phyloP scores from a whole-genome alignment of 2,113 vertebrate genomes.

The Sinocyclocheilus rhinocerous region DNA sequence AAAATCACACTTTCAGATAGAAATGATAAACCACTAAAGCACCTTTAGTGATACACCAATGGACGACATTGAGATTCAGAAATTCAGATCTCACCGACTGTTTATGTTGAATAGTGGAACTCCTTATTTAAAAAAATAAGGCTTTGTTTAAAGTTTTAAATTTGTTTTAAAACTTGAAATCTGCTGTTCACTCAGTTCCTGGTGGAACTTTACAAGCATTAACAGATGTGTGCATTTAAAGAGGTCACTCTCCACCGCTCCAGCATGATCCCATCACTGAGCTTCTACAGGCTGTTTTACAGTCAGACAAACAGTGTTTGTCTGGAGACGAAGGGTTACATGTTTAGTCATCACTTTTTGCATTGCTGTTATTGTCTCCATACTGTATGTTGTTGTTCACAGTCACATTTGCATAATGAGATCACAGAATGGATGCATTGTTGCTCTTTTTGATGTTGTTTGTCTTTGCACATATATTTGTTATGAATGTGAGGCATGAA shows the following conservation, averaged over 20 bases:
- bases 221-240: constrained; percentile 14
- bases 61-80: too few relatives aligned
- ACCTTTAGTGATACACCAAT: too few relatives aligned
- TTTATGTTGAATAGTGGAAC: too few relatives aligned
- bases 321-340: background rate
- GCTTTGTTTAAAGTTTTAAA: too few relatives aligned
- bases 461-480: constrained; percentile 15
- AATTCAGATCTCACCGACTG: too few relatives aligned
- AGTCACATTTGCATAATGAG: background rate
- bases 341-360: background rate
- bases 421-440: background rate
- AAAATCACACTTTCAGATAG: too few relatives aligned
- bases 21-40: too few relatives aligned
- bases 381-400: background rate
- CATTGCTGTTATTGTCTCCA: background rate
- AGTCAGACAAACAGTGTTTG: background rate
- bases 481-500: constrained; percentile 76
- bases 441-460: constrained; percentile 13
- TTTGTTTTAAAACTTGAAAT: too few relatives aligned
- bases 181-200: too few relatives aligned
- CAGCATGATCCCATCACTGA: constrained; percentile 15
- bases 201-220: background rate
- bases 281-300: background rate
- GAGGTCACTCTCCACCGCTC: background rate
- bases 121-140: too few relatives aligned